Evolutionary conservation across 2,797 vertebrate genomes (phyloP).

Genomic region (Typhlichthys eigenmanni): DNA sequence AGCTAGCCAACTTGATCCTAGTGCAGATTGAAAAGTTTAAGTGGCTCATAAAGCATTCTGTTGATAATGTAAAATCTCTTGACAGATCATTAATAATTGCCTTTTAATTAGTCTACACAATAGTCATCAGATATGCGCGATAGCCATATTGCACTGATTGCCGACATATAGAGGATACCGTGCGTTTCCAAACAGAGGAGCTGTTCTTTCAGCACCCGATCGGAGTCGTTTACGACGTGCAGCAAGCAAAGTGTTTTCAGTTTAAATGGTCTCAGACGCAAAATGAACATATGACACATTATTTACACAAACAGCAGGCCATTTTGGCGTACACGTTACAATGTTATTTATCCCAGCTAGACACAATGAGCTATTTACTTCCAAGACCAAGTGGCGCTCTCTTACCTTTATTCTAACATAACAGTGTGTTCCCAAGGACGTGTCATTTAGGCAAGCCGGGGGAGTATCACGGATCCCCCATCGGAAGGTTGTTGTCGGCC

Average conservation of each 20-base stretch:
- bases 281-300: conserved; percentile 22
- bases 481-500: conserved; percentile 86
- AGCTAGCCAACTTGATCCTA: no score
- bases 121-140: not conserved
- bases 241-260: not conserved
- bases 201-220: conserved; percentile 68
- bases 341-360: conserved; percentile 22
- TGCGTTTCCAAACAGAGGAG: conserved; percentile 34
- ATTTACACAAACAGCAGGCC: conserved; percentile 40
- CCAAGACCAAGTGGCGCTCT: no score
- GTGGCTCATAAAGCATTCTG: no score
- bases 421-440: conserved; percentile 95
- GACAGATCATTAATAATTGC: no score
- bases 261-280: conserved; percentile 6
- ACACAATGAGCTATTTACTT: not conserved
- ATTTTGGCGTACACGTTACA: conserved; percentile 38
- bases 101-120: not conserved
- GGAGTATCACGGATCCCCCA: conserved; percentile 84
- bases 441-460: conserved; percentile 90
- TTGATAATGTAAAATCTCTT: no score
- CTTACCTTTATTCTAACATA: conserved; percentile 94
- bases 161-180: not conserved
- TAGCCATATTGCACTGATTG: not conserved
- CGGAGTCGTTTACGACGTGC: not conserved
- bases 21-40: no score